Evolutionary conservation across 2,888 invertebrate genomes (phyloP), one percentile per base, ranked within the genome.

Genomic region (Oligia latruncula): DNA sequence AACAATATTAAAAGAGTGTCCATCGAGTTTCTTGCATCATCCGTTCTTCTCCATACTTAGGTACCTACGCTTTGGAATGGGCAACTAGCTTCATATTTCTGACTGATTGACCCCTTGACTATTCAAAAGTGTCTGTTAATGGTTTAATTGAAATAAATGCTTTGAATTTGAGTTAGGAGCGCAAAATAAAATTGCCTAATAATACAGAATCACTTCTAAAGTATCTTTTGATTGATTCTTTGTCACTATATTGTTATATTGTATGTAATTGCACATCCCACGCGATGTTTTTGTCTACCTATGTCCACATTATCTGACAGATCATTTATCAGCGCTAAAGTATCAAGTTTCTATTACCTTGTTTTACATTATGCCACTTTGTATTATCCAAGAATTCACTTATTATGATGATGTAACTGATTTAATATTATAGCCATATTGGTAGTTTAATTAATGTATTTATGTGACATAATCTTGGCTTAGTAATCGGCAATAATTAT

Each of bases 281-380:
- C 85, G 66, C 66, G 6, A 60, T 52, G 60, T 87, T 74, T 76
- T 67, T 80, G 67, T 67, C 46, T 46, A 62, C 40, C 43, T 71
- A 58, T 70, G 17, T 74, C 71, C 60, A 73, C 71, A 68, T 78
- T 76, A 67, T 74, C 29, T 52, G 62, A 77, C 70, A 77, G 60
- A 60, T 80, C 76, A 74, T 77, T 87, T 77, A 80, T 78, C 52
- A 71, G 58, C 43, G 66, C 74, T 78, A 73, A 81, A 71, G 60
- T 75, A 67, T 82, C n/a, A 80, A 80, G 74, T 74, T 87, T 78
- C 84, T 87, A 84, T 76, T 71, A 49, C 46, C 75, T 55, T 66
- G 60, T 74, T 76, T 72, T 74, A 87, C 52, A 67, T 17, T 73
- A 82, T 64, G 23, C 74, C 67, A 80, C 80, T 62, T 74, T 52